These are phyloP conservation scores for Entelurus aequoreus DNA, from an alignment of 2,113 vertebrate species.

Conservation along the genomic window DNA sequence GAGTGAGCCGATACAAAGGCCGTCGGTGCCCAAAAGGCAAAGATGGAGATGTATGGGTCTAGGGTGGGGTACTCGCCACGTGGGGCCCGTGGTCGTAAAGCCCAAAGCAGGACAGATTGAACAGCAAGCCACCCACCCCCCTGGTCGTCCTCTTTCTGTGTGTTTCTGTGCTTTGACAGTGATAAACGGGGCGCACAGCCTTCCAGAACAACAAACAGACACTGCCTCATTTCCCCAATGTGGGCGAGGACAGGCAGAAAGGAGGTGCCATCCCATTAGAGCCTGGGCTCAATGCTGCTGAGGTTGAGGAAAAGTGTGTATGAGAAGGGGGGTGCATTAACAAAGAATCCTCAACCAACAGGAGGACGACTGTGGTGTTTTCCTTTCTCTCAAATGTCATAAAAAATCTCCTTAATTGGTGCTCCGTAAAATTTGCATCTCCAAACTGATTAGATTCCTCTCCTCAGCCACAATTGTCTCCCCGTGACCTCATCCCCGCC, in stretches of 20 bases:
- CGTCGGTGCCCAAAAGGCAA: constrained; percentile 52
- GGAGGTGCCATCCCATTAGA: constrained; percentile 67
- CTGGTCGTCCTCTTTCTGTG: constrained; percentile 41
- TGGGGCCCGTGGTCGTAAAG: constrained; percentile 56
- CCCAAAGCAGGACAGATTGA: constrained; percentile 64
- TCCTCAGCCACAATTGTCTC: constrained; percentile 43
- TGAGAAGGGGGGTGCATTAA: constrained; percentile 16
- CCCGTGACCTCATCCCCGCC: constrained; percentile 52
- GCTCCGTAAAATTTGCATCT: constrained; percentile 74
- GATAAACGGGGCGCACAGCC: constrained; percentile 58
- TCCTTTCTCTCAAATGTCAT: constrained; percentile 63
- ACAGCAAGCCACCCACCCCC: constrained; percentile 20
- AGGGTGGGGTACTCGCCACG: constrained; percentile 52
- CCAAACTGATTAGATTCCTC: constrained; percentile 70
- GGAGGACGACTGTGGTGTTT: constrained; percentile 49
- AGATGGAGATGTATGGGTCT: constrained; percentile 64
- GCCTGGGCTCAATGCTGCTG: constrained; percentile 59
- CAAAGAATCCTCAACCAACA: constrained; percentile 33
- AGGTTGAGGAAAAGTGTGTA: constrained; percentile 20
- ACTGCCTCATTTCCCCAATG: constrained; percentile 71
- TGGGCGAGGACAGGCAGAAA: constrained; percentile 64
- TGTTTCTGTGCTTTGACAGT: constrained; percentile 58
- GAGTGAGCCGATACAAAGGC: constrained; percentile 63
- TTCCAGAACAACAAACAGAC: constrained; percentile 68
- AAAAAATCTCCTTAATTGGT: constrained; percentile 72